Base-by-base conservation (phyloP, 1,140 invertebrate species). In the Drosophila pallidifrons region DNA sequence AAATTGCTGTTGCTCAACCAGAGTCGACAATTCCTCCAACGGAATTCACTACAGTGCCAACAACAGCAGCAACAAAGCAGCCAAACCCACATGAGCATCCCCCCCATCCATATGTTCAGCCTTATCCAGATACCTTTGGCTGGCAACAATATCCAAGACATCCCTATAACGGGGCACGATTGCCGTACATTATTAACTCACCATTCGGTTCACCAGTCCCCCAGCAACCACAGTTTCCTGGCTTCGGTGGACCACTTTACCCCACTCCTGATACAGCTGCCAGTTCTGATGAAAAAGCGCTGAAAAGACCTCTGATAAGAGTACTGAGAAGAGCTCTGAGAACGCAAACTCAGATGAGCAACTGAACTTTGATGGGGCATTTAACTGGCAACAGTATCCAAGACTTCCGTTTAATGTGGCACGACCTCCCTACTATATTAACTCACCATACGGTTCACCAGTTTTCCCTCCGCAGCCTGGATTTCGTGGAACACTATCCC, bases 21-120 rank as follows among this genome's bases (percentile, higher is more conserved):
- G 52, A 83, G 43, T 82, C 83, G 2, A 82, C 76, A 10, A 64
- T 32, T 15, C 43, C 57, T 11, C 73, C 59, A 0, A 8, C 46
- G 5, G 74, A 72, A 5, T 59, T 59, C 2, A 78, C 74, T 13
- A 75, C 79, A 45, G 54, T 55, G 5, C 64, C 68, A 28, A 38
- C 28, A 0, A 16, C 35, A 10, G 8, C 35, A 64, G 20, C 41
- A 46, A 8, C 47, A 51, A n/a, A 13, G 8, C 47, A n/a, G 13
- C 51, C 30, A n/a, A 54, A 35, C n/a, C 52, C 47, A 3, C 57
- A 65, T 46, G 47, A 51, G 0, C 47, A 77, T 1, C 38, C 28
- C 0, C 43, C 57, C 20, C 13, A 47, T 16, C 8, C 68, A 0
- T 30, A 54, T 60, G 58, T 57, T 1, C 25, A 63, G 38, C 58